Evolutionary conservation across 1,140 invertebrate genomes (phyloP).

Genomic region (Hypothenemus hampei): DNA sequence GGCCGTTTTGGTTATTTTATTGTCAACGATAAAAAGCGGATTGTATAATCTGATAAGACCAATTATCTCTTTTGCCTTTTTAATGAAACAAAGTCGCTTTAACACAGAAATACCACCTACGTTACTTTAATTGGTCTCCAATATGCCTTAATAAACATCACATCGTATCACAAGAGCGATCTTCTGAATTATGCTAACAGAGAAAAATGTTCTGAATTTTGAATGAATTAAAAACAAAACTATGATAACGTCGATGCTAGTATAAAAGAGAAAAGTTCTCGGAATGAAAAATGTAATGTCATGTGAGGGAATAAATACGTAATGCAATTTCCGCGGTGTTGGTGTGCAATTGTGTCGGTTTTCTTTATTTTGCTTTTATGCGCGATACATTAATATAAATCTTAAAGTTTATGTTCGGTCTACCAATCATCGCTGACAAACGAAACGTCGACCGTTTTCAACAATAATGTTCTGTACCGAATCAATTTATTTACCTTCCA

Average conservation of each 20-base stretch:
- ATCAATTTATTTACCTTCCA: conserved; percentile 25
- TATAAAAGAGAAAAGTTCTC: too few species aligned
- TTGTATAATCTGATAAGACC: conserved; percentile 13
- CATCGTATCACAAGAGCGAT: conserved; percentile 9
- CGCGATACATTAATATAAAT: conserved; percentile 31
- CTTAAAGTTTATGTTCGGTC: conserved; percentile 30
- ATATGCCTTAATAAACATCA: conserved; percentile 20
- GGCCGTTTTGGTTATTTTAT: conserved; percentile 12
- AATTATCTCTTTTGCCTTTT: conserved; percentile 19
- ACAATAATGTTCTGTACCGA: conserved; percentile 29
- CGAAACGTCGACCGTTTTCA: conserved; percentile 34
- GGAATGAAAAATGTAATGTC: too few species aligned
- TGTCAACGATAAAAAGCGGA: conserved; percentile 5
- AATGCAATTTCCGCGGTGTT: conserved; percentile 16
- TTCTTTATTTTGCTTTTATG: conserved; percentile 24
- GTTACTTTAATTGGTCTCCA: conserved; percentile 15
- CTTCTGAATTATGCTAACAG: too few species aligned
- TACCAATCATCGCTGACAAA: conserved; percentile 34
- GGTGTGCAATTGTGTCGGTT: conserved; percentile 28
- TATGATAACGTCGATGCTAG: too few species aligned
- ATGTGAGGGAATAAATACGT: conserved; percentile 2
- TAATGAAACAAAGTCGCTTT: conserved; percentile 12
- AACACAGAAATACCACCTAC: conserved; percentile 13
- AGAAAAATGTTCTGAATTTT: too few species aligned
- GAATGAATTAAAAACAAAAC: too few species aligned